Conservation (phyloP, 2,797 vertebrate species). For the Nyctalus aviator region DNA sequence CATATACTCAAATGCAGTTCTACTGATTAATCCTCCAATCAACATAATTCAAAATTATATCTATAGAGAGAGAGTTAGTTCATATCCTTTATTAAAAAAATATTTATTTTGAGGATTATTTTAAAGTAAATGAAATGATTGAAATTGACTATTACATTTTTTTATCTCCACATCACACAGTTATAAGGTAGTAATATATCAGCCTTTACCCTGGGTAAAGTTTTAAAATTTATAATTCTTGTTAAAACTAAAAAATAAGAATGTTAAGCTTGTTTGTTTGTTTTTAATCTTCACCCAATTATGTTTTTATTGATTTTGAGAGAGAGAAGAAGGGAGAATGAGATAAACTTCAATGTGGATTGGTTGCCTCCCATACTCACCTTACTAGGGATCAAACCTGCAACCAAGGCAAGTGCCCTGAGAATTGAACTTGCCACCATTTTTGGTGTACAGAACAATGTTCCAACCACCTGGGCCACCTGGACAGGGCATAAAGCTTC, state of each 20-base stretch:
- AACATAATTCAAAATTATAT: constrained; percentile 77
- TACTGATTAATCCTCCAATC: constrained; percentile 74
- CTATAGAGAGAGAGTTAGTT: constrained; percentile 48
- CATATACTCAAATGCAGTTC: constrained; percentile 69
- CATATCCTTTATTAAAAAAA: constrained; percentile 41
- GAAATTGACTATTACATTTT: constrained; percentile 42
- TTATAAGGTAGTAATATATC: not conserved
- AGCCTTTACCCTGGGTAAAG: not conserved
- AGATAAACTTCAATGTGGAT: not conserved
- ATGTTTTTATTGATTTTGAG: not conserved
- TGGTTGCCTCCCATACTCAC: not conserved
- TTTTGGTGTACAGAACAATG: not conserved
- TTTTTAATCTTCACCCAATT: not conserved
- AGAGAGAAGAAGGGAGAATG: not conserved
- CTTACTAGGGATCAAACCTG: not conserved
- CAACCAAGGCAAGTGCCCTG: not conserved
- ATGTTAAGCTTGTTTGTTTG: not conserved
- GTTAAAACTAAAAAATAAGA: not conserved
- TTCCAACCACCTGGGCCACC: not conserved
- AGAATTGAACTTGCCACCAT: not conserved
- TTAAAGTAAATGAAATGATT: constrained; percentile 63
- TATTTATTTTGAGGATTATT: constrained; percentile 69
- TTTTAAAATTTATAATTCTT: constrained; percentile 37
- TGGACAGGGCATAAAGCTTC: not conserved
- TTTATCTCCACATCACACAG: constrained; percentile 37